Conservation (phyloP, 2,113 vertebrate genomes). For the Tiliqua scincoides region DNA sequence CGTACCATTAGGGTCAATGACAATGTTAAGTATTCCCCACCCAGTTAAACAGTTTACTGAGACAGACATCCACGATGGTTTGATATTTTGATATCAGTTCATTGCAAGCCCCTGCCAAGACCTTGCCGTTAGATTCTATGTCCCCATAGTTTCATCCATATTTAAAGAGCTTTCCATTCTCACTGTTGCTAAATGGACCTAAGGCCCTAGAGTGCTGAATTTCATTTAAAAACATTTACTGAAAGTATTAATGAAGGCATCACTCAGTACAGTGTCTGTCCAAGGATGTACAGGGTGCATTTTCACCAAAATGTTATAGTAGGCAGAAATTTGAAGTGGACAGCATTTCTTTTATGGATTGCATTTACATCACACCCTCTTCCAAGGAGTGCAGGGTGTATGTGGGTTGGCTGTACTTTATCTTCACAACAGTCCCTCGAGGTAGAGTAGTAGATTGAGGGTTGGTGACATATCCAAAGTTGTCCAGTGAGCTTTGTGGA, state of each 20-base stretch:
- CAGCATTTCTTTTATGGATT: background rate
- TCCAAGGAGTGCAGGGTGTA: background rate
- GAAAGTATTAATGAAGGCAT: constrained; percentile 38
- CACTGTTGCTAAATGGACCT: constrained; percentile 12
- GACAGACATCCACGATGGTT: constrained; percentile 2
- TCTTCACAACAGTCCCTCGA: background rate
- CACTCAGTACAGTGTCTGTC: background rate
- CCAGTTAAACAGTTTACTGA: constrained; percentile 27
- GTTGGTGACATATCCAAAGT: background rate
- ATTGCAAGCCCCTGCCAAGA: constrained; percentile 36
- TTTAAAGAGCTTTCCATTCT: constrained; percentile 15
- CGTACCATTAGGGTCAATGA: background rate
- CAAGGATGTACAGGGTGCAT: background rate
- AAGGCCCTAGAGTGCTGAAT: background rate
- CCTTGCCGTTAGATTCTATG: background rate
- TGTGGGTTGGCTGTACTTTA: background rate
- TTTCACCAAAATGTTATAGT: background rate
- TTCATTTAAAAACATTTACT: constrained; percentile 3
- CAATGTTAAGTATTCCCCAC: constrained; percentile 34
- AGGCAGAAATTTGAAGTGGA: background rate
- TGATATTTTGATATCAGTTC: constrained; percentile 1
- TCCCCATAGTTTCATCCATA: background rate
- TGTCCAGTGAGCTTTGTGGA: background rate
- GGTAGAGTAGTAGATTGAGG: background rate
- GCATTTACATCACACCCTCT: background rate